Evolutionary conservation across 2,888 invertebrate species (phyloP), one percentile per base, ranked within the genome.

Genomic region (Oeneis ivallda): DNA sequence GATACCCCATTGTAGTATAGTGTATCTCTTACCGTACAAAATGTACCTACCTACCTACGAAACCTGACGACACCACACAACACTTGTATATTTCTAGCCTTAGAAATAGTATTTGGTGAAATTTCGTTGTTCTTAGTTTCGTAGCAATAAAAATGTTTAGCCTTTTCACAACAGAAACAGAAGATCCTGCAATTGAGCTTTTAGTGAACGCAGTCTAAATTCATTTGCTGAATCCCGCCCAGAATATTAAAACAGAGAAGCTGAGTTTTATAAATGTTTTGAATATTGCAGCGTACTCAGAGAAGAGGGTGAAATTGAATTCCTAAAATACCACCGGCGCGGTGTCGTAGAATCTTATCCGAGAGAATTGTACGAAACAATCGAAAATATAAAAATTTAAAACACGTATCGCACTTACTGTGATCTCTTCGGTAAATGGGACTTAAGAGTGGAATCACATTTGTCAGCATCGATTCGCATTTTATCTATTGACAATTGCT

Each of bases 101-200:
- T 19, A 61, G 60, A 52, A 61, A 60, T 47, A 65, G 26, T 61
- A 54, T 60, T 60, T 34, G 60, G 39, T 41, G n/a, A 15, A 52
- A 52, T 52, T 61, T 52, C 64, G 49, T 32, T 57, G 54, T 65
- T 61, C 41, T 47, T 49, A 56, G 54, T 49, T 49, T 54, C 37
- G 37, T 26, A 17, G 41, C 64, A 43, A 64, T 67, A 54, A 67
- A 54, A 65, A 61, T 52, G 41, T 49, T 54, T 61, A 41, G 32
- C 60, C 62, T 34, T 34, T 47, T 45, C 47, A 37, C 7, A 4
- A 17, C 45, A 50, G 43, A 60, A 52, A 60, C 17, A 50, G 52
- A 41, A 15, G 58, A 15, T 52, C 50, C 41, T 13, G 61, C 61
- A 41, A 61, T 61, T 59, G 52, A 52, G 41, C 61, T 52, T 41